Conservation (phyloP, 2,888 invertebrate genomes). For the Epiblema foenella region DNA sequence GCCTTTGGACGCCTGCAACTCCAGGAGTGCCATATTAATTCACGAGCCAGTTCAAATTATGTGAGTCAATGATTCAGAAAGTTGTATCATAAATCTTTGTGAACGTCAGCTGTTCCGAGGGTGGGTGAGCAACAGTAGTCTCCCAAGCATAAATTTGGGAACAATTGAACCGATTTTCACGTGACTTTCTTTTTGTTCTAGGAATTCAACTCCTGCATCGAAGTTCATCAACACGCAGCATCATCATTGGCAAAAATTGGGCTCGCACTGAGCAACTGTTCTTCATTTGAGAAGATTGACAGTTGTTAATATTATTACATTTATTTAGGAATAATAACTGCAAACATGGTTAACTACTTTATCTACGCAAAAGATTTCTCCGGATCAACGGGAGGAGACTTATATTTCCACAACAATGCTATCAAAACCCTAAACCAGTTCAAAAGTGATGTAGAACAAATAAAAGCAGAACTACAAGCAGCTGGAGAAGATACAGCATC, state of each 20-base stretch:
- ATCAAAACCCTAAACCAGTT: conserved; percentile 51
- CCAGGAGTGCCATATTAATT: no score
- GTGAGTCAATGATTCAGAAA: no score
- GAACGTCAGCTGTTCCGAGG: no score
- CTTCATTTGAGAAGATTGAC: background rate
- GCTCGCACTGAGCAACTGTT: background rate
- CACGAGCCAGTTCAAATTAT: no score
- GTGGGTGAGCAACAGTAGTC: no score
- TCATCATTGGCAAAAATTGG: no score
- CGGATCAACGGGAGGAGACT: conserved; percentile 46
- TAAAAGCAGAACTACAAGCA: conserved; percentile 45
- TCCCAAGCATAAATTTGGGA: no score
- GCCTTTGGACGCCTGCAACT: no score
- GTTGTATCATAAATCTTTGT: no score
- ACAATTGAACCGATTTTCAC: background rate
- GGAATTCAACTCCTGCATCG: background rate
- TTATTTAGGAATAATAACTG: background rate
- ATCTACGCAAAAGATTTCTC: conserved; percentile 37
- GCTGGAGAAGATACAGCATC: conserved; percentile 47
- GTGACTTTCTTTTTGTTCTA: background rate
- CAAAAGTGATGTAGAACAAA: conserved; percentile 50
- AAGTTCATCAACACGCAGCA: background rate
- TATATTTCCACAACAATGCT: conserved; percentile 51
- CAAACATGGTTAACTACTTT: conserved; percentile 30
- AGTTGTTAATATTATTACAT: background rate